Percentiles rank a stretch among this genome's conserved stretches.
phyloP scores from a whole-genome alignment of 2,113 vertebrate species.

The Oreochromis aureus region DNA sequence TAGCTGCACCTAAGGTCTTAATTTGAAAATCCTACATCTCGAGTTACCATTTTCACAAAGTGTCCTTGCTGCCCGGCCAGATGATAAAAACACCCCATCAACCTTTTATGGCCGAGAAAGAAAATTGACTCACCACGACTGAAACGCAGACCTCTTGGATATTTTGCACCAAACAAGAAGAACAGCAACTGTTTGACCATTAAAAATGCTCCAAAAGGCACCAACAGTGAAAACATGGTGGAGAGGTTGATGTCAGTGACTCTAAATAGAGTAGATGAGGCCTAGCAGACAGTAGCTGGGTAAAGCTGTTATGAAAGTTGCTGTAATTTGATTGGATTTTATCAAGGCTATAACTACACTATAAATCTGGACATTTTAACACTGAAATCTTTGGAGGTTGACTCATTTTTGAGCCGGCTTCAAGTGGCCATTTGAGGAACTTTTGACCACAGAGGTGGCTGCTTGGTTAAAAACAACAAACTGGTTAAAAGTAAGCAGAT shows the following conservation, averaged over 20 bases:
- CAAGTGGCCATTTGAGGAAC: background rate
- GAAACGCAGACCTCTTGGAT: background rate
- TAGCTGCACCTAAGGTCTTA: background rate
- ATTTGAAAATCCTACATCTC: background rate
- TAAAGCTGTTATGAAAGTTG: background rate
- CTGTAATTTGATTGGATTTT: background rate
- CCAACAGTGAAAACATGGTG: background rate
- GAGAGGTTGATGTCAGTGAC: background rate
- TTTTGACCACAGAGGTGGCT: background rate
- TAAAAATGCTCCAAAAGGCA: background rate
- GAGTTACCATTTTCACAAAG: background rate
- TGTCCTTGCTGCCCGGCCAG: background rate
- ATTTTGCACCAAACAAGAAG: background rate
- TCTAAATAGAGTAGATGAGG: background rate
- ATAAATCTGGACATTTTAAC: background rate
- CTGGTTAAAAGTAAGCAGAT: background rate
- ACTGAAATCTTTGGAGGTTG: background rate
- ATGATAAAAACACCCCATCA: background rate
- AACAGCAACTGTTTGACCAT: background rate
- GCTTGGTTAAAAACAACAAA: background rate
- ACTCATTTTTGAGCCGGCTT: background rate
- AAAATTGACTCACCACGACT: background rate
- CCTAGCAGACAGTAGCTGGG: background rate
- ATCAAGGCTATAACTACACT: background rate
- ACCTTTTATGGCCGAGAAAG: background rate